These are phyloP conservation scores for Microtus montanus DNA, from an alignment of 2,113 vertebrate genomes.

Conservation along the genomic window DNA sequence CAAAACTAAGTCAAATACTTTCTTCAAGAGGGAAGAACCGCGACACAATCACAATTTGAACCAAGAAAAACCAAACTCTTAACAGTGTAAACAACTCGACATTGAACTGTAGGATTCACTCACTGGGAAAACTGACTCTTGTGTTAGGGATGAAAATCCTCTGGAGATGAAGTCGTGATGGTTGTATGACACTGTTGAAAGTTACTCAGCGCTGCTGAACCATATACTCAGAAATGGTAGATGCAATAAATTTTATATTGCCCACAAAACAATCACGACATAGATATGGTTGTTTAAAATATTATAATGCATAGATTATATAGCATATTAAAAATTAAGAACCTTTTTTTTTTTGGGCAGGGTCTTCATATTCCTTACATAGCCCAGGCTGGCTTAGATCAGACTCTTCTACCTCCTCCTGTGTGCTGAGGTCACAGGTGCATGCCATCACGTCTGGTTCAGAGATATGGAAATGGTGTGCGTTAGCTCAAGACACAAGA, in stretches of 20 bases:
- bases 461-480: not conserved
- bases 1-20: not conserved
- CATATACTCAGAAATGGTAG: not conserved
- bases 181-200: not conserved
- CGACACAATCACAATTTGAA: not conserved
- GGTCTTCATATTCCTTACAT: not conserved
- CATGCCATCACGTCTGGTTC: not conserved
- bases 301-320: not conserved
- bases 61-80: not conserved
- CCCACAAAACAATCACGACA: not conserved
- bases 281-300: not conserved
- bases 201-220: not conserved
- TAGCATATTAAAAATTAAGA: not conserved
- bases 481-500: not conserved
- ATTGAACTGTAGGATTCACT: not conserved
- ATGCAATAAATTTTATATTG: conserved; percentile 1
- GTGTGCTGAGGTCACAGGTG: not conserved
- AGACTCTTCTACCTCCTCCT: not conserved
- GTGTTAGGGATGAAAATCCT: not conserved
- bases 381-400: not conserved
- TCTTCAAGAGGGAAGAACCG: not conserved
- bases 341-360: not conserved
- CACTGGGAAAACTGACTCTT: not conserved
- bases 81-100: not conserved
- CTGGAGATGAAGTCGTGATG: not conserved